Evolutionary conservation across 92 coral and sea anemone genomes (phyloP).

Genomic region (Diadumene lineata): DNA sequence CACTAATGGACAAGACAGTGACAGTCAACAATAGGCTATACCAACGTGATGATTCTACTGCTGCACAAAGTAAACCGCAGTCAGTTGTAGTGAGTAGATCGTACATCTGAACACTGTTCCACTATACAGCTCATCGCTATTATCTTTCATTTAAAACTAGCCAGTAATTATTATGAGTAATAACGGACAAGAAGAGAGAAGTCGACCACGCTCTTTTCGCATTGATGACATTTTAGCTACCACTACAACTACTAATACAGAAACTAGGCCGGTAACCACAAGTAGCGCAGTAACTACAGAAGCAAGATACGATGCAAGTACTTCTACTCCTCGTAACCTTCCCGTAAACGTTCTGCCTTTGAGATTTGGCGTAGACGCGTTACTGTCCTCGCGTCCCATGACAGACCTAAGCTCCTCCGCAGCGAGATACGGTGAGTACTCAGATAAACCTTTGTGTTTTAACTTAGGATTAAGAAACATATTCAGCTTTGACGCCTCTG

Average conservation of each 20-base stretch:
- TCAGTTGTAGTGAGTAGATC: conserved; percentile 15
- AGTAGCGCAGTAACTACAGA: conserved; percentile 3
- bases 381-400: conserved; percentile 29
- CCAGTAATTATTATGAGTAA: conserved; percentile 21
- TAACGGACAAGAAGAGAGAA: conserved; percentile 60
- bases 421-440: conserved; percentile 44
- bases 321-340: conserved; percentile 9
- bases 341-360: conserved; percentile 25
- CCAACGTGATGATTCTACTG: conserved; percentile 58
- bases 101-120: conserved; percentile 9
- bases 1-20: conserved; percentile 82
- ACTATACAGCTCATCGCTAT: conserved; percentile 4
- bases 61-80: conserved; percentile 32
- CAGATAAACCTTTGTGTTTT: not conserved
- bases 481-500: no score
- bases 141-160: not conserved
- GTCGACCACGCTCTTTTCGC: conserved; percentile 73
- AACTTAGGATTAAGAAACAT: no score
- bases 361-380: conserved; percentile 40
- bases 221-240: conserved; percentile 77
- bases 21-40: conserved; percentile 86
- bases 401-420: conserved; percentile 22
- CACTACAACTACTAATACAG: conserved; percentile 26
- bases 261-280: conserved; percentile 8
- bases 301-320: conserved; percentile 7